Evolutionary conservation across 53 echinoderm and acorn worm species (phyloP).

Genomic region (Temnopleurus reevesii): DNA sequence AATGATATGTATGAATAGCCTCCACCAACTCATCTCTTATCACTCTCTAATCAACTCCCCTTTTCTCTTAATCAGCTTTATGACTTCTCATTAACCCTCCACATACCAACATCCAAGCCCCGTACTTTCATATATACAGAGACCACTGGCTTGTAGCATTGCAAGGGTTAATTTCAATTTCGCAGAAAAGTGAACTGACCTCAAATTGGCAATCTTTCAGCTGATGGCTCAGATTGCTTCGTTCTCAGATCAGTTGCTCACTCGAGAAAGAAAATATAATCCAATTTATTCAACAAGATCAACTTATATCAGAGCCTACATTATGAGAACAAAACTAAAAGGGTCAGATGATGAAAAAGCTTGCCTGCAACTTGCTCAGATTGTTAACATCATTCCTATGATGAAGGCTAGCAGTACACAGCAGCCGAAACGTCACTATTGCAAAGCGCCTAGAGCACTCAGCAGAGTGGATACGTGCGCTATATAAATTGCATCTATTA

Average conservation of each 20-base stretch:
- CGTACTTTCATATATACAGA: background rate
- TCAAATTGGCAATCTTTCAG: constrained; percentile 25
- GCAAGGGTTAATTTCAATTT: background rate
- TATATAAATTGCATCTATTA: too few species aligned
- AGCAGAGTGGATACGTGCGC: too few species aligned
- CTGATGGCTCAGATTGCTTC: background rate
- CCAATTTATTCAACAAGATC: constrained; percentile 6
- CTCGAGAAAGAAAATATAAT: background rate
- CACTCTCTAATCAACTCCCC: background rate
- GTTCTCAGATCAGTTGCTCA: background rate
- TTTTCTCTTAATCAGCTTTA: background rate
- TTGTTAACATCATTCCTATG: too few species aligned
- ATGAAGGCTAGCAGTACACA: too few species aligned
- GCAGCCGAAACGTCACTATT: too few species aligned
- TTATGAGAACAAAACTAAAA: too few species aligned
- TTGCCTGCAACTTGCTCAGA: too few species aligned
- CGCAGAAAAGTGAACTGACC: background rate
- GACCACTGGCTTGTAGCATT: background rate
- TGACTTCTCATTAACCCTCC: background rate
- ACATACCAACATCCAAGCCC: background rate
- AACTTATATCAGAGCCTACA: background rate
- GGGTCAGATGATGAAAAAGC: too few species aligned
- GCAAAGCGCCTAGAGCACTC: too few species aligned
- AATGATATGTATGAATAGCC: background rate
- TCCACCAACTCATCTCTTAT: constrained; percentile 1